These are phyloP conservation scores for Dione juno DNA, from an alignment of 2,888 invertebrate genomes.

Conservation along the genomic window DNA sequence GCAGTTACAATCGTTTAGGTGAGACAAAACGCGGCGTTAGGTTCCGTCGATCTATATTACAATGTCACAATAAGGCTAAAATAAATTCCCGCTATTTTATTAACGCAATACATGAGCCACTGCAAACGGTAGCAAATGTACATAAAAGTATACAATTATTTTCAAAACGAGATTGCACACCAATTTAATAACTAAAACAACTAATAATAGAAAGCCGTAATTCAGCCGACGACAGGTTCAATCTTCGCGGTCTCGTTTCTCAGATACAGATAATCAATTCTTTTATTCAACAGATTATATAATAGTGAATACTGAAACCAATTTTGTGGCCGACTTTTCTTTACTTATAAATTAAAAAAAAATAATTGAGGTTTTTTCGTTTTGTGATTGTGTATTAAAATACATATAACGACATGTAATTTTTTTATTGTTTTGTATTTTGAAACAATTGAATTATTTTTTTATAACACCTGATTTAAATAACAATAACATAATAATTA, in stretches of 20 bases:
- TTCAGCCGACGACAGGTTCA: conserved; percentile 27
- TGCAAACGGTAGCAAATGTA: background rate
- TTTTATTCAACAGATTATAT: conserved; percentile 56
- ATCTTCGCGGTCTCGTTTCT: conserved; percentile 43
- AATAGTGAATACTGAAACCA: conserved; percentile 57
- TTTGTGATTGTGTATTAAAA: background rate
- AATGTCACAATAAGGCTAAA: too few relatives aligned
- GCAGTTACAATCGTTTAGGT: too few relatives aligned
- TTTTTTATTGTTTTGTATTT: too few relatives aligned
- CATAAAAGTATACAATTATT: background rate
- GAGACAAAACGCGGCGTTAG: too few relatives aligned
- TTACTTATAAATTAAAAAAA: conserved; percentile 50
- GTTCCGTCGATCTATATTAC: too few relatives aligned
- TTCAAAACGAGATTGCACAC: conserved; percentile 8
- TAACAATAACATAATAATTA: too few relatives aligned
- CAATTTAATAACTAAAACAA: conserved; percentile 23
- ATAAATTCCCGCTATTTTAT: background rate
- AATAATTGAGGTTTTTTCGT: conserved; percentile 36
- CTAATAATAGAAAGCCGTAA: conserved; percentile 28
- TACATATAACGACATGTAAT: too few relatives aligned
- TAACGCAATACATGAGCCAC: background rate
- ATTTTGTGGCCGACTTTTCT: conserved; percentile 61
- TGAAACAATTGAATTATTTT: too few relatives aligned
- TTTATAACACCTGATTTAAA: too few relatives aligned
- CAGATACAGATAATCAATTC: conserved; percentile 49